Base-by-base conservation (phyloP, 2,888 invertebrate genomes). In the Beris morrisii region DNA sequence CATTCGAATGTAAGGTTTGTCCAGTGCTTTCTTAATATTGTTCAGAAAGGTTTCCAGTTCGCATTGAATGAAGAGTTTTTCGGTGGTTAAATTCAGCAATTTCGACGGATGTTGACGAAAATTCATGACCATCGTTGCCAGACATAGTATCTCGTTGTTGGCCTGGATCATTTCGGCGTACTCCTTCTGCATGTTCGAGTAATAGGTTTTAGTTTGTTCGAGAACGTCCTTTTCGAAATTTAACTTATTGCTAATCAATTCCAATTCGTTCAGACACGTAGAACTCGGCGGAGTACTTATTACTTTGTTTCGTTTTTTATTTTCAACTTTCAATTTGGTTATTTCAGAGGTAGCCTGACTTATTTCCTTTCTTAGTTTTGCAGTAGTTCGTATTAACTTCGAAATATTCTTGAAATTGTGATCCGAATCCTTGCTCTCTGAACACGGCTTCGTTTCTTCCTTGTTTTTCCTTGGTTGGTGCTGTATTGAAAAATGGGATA, bases 91-190 rank as follows among this genome's bases (percentile, higher is more conserved):
- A 31, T 12, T 6, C 5, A 54, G 54, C 1, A n/a, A 9, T 12
- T 56, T n/a, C 1, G 43, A 38, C 38, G 56, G 56, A 32, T 31
- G 38, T 13, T 15, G 38, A 3, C 56, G 43, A 15, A 56, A 56
- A 32, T 56, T 56, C 7, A 43, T 38, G 13, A 56, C 11, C 56
- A 56, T 56, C 5, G n/a, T n/a, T n/a, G 56, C 38, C 2, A 38
- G 22, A 13, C 12, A 7, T 6, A 13, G 5, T 13, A 56, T 43
- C 13, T 56, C 43, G 13, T 56, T 12, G 3, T 56, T 56, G 4
- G 56, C 38, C 22, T 43, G 38, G 5, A 43, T 38, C 56, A 56
- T 56, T 43, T 56, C 43, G 4, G 22, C 6, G 13, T 13, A 43
- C 7, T 56, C 7, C 13, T 13, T 56, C 4, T 31, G 56, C n/a